Conservation (phyloP, 2,113 vertebrate genomes). For the Phodopus roborovskii region DNA sequence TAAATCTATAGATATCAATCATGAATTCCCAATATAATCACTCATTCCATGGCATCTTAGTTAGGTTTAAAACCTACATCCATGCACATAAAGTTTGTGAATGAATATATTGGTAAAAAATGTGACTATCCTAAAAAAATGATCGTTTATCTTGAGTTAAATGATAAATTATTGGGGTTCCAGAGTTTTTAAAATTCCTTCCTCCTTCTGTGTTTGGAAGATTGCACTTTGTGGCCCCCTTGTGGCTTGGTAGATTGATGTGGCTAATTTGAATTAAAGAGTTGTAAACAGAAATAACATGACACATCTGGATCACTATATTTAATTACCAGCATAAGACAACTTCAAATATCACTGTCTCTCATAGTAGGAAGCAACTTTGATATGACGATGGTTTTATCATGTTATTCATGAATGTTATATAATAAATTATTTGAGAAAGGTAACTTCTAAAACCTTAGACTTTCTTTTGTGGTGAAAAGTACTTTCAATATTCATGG, state of each 20-base stretch:
- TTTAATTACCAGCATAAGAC: background rate
- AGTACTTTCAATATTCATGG: background rate
- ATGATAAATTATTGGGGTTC: background rate
- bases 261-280: background rate
- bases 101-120: constrained; percentile 51
- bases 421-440: background rate
- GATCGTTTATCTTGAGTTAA: background rate
- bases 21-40: constrained; percentile 74
- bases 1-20: constrained; percentile 78
- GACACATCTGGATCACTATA: background rate
- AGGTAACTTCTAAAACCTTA: background rate
- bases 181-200: background rate
- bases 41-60: constrained; percentile 72
- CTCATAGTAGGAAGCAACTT: background rate
- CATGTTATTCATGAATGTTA: background rate
- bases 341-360: background rate
- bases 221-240: background rate
- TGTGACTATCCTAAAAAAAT: background rate
- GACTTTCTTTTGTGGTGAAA: background rate
- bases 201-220: background rate
- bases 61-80: constrained; percentile 71
- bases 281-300: background rate
- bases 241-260: background rate
- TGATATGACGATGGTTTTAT: background rate
- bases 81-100: constrained; percentile 27